Percentiles rank a stretch among this genome's conserved stretches.
Conservation (phyloP, 2,113 vertebrate genomes). For the Pantherophis guttatus region DNA sequence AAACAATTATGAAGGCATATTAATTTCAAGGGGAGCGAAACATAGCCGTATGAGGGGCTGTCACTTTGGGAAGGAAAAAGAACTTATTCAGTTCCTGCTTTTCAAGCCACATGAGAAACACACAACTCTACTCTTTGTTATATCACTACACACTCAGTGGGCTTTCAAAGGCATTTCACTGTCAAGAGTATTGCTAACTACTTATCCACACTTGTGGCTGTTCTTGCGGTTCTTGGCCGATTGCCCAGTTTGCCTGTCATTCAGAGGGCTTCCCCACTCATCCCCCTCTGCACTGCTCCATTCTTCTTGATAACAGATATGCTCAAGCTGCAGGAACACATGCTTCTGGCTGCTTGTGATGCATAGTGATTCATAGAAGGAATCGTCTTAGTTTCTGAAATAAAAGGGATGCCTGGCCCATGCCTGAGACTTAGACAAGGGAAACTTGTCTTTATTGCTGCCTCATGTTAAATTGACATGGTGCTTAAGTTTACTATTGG, state of each 20-base stretch:
- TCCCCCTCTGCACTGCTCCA: not conserved
- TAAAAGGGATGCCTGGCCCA: slow-evolving; percentile 47
- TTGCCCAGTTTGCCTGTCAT: slow-evolving; percentile 68
- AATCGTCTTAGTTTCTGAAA: slow-evolving; percentile 69
- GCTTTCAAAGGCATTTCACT: slow-evolving; percentile 42
- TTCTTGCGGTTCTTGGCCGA: slow-evolving; percentile 58
- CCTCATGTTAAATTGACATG: slow-evolving; percentile 48
- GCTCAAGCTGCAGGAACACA: slow-evolving; percentile 58
- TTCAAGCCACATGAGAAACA: slow-evolving; percentile 29
- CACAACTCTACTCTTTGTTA: slow-evolving; percentile 24
- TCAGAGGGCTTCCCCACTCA: slow-evolving; percentile 46
- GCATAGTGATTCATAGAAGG: slow-evolving; percentile 54
- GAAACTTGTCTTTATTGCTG: slow-evolving; percentile 52
- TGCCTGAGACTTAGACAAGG: slow-evolving; percentile 28
- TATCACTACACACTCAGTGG: slow-evolving; percentile 56
- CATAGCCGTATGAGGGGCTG: slow-evolving; percentile 39
- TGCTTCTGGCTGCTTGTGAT: slow-evolving; percentile 55
- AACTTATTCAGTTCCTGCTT: slow-evolving; percentile 45
- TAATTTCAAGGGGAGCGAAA: slow-evolving; percentile 55
- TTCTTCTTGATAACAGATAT: slow-evolving; percentile 43
- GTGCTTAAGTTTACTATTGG: slow-evolving; percentile 44
- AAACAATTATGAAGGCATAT: slow-evolving; percentile 39
- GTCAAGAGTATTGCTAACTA: slow-evolving; percentile 29
- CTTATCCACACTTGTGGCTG: slow-evolving; percentile 38
- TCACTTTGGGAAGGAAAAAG: slow-evolving; percentile 35